A percentile compares a stretch with the other conserved stretches of the same genome.
phyloP scores from a whole-genome alignment of 2,888 invertebrate species.

The Tipula vernalis region DNA sequence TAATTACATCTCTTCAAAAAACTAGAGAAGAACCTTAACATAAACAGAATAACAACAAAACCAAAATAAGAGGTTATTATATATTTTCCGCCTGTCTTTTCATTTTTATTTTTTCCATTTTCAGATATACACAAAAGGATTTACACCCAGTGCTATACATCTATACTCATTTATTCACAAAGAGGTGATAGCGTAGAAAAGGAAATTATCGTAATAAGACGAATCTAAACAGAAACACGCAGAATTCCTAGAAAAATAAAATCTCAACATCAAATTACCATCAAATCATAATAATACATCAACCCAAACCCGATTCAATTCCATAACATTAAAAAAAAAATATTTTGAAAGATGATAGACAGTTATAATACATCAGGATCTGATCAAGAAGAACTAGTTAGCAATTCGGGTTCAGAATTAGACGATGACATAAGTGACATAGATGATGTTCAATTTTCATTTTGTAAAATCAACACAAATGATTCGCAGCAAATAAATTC shows the following conservation, averaged over 20 bases:
- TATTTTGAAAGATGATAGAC: constrained; percentile 13
- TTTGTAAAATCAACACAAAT: constrained; percentile 16
- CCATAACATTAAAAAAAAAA: neutral
- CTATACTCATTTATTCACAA: neutral
- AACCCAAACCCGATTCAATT: neutral
- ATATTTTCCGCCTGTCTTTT: neutral
- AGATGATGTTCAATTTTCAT: constrained; percentile 18
- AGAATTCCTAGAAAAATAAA: neutral
- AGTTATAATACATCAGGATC: constrained; percentile 15
- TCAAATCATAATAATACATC: neutral
- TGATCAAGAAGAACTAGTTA: constrained; percentile 23
- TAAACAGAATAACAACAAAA: neutral
- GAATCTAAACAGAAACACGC: neutral
- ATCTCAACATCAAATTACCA: neutral
- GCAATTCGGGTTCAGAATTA: constrained; percentile 19
- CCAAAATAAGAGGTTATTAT: neutral
- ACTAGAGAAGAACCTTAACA: neutral
- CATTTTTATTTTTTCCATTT: neutral
- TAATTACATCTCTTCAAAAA: neutral
- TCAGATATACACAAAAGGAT: neutral
- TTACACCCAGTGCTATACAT: neutral
- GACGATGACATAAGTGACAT: constrained; percentile 20
- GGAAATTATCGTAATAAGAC: neutral
- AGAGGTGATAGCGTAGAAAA: neutral
- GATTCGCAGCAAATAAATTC: constrained; percentile 14